A percentile compares a stretch with the other conserved stretches of the same genome.
These are phyloP conservation scores for Laspeyria flexula DNA, from an alignment of 2,888 invertebrate species.

Conservation along the genomic window DNA sequence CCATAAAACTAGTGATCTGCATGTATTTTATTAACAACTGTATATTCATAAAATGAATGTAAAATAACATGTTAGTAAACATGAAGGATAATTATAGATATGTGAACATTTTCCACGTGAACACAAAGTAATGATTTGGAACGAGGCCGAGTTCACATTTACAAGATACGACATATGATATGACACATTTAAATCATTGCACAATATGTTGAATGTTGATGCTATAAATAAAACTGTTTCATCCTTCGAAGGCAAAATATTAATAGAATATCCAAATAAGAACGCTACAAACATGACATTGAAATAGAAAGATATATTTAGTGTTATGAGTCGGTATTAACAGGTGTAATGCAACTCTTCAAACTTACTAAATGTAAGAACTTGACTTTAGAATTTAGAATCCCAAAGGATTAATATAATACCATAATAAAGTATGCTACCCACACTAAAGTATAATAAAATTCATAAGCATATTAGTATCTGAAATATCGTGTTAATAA, in stretches of 20 bases:
- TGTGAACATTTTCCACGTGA: neutral
- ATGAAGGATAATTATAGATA: neutral
- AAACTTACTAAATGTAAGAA: too few relatives aligned
- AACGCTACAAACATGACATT: conserved; percentile 6
- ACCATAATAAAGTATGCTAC: too few relatives aligned
- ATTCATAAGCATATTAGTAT: too few relatives aligned
- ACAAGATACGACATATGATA: neutral
- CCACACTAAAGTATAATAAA: too few relatives aligned
- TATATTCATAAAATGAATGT: neutral
- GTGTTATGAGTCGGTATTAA: conserved; percentile 15
- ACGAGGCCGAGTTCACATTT: neutral
- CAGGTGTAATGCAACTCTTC: conserved; percentile 9
- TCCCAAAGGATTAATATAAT: too few relatives aligned
- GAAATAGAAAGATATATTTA: conserved; percentile 26
- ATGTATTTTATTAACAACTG: too few relatives aligned
- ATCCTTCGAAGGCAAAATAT: conserved; percentile 21
- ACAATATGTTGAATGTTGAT: neutral
- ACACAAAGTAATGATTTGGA: conserved; percentile 4
- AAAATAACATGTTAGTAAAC: conserved; percentile 7
- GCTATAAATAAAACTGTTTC: conserved; percentile 20
- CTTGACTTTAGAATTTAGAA: too few relatives aligned
- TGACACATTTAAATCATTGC: conserved; percentile 7
- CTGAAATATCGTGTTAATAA: too few relatives aligned
- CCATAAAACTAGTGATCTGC: too few relatives aligned
- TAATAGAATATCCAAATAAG: conserved; percentile 24